Base-by-base conservation (phyloP, 1,140 invertebrate species). In the Druon quercuslanigerum region DNA sequence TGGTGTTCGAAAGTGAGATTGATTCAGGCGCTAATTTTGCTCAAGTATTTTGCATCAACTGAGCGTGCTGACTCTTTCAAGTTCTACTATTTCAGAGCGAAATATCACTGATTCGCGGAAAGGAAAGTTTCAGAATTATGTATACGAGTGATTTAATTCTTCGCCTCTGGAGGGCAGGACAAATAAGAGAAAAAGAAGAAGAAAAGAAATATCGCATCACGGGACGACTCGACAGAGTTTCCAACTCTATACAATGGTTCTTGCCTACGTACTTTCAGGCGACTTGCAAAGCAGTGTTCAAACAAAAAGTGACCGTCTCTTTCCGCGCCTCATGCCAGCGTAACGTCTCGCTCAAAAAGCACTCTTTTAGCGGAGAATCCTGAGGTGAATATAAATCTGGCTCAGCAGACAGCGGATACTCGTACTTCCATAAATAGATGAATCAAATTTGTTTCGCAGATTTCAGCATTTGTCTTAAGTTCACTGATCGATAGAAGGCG, bases 261-360 rank as follows among this genome's bases (percentile, higher is more conserved):
- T 66, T 66, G 25, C 40, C 60, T 66, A 20, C 25, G 25, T 66
- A 66, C 60, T 66, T 66, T 66, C 60, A 66, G n/a, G 60, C 60
- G 60, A 66, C 60, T 66, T 66, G 60, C 60, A 66, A 66, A 66
- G 60, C 60, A 66, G 60, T 66, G 60, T 66, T 66, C 60, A 66
- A 66, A 66, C 40, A 66, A 66, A 66, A 66, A 66, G 60, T 66
- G 60, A 66, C 60, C 60, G 60, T 66, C 60, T 66, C 60, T 66
- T 66, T 66, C 60, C 60, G 25, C 60, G 60, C 60, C 60, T 66
- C 60, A 66, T 66, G 33, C 60, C 60, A 9, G 25, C 60, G 20
- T 66, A 66, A 66, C 60, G 60, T 66, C 60, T 66, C 60, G 33
- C 40, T 66, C 60, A 66, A 66, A 66, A 66, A 40, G 25, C 33